These are phyloP conservation scores for Cottoperca gobio DNA, from an alignment of 2,797 vertebrate species.

Conservation along the genomic window DNA sequence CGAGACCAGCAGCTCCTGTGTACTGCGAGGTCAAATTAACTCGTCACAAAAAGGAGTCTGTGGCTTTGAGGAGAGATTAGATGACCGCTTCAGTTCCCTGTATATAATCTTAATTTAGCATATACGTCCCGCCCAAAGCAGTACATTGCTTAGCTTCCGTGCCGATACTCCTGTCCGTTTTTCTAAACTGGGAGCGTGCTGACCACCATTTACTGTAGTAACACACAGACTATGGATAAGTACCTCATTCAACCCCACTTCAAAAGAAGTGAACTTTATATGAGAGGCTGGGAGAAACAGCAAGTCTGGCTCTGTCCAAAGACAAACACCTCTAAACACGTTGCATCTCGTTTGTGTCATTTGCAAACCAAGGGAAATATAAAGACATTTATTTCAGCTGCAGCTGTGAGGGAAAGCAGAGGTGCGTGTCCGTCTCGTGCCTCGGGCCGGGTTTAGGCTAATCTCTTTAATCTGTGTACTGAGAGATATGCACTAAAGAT, in stretches of 20 bases:
- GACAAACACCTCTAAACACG: neutral
- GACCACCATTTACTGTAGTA: neutral
- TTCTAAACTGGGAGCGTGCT: too few relatives aligned
- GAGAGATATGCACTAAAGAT: slow-evolving; percentile 45
- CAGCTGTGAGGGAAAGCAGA: slow-evolving; percentile 24
- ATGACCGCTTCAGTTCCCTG: too few relatives aligned
- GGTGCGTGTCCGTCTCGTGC: slow-evolving; percentile 13
- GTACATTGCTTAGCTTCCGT: too few relatives aligned
- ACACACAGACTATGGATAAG: neutral
- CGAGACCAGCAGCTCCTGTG: too few relatives aligned
- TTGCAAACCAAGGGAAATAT: neutral
- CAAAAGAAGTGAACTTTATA: neutral
- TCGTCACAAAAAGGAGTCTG: too few relatives aligned
- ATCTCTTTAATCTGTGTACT: slow-evolving; percentile 63
- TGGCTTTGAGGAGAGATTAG: too few relatives aligned
- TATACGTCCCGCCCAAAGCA: too few relatives aligned
- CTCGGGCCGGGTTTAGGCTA: slow-evolving; percentile 31
- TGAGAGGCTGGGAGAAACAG: neutral
- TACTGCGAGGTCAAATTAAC: too few relatives aligned
- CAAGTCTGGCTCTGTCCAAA: neutral
- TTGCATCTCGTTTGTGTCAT: neutral
- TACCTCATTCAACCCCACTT: neutral
- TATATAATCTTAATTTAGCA: too few relatives aligned
- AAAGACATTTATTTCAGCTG: neutral
- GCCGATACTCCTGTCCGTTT: too few relatives aligned